Evolutionary conservation across 2,113 vertebrate species (phyloP).

Genomic region (Podarcis raffonei): DNA sequence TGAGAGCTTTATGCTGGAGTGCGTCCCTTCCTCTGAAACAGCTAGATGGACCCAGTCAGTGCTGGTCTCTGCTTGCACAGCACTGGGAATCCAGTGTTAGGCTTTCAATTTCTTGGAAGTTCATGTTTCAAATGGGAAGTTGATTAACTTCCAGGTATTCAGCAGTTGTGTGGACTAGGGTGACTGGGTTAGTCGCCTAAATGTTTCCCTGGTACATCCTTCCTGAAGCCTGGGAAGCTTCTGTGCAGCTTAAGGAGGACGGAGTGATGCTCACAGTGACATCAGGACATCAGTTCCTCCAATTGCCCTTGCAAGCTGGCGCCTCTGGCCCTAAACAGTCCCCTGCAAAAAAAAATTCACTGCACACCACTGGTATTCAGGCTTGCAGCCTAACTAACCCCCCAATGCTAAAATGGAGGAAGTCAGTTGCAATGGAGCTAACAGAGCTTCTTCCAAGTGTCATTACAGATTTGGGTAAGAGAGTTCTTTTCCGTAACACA

Average conservation of each 20-base stretch:
- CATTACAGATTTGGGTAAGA: not conserved
- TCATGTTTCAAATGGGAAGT: not conserved
- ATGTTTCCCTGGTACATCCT: no score
- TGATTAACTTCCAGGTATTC: not conserved
- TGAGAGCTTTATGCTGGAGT: not conserved
- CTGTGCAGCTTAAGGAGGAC: no score
- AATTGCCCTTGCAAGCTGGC: not conserved
- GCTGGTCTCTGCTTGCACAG: not conserved
- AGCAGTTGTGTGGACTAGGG: no score
- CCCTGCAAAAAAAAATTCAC: no score
- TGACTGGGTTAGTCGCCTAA: no score
- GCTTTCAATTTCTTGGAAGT: not conserved
- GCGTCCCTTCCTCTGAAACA: not conserved
- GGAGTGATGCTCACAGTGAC: no score
- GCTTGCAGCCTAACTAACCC: not conserved
- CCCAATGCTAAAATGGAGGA: not conserved
- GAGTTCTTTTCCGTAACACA: not conserved
- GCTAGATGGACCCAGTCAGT: slow-evolving; percentile 8
- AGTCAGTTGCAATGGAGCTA: not conserved
- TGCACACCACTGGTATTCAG: no score
- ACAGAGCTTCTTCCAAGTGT: not conserved
- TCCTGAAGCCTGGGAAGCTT: no score
- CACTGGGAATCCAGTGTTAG: fast-evolving
- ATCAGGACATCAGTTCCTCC: no score
- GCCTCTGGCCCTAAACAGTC: not conserved